Evolutionary conservation across 2,888 invertebrate genomes (phyloP).

Genomic region (Drosophila birchii): DNA sequence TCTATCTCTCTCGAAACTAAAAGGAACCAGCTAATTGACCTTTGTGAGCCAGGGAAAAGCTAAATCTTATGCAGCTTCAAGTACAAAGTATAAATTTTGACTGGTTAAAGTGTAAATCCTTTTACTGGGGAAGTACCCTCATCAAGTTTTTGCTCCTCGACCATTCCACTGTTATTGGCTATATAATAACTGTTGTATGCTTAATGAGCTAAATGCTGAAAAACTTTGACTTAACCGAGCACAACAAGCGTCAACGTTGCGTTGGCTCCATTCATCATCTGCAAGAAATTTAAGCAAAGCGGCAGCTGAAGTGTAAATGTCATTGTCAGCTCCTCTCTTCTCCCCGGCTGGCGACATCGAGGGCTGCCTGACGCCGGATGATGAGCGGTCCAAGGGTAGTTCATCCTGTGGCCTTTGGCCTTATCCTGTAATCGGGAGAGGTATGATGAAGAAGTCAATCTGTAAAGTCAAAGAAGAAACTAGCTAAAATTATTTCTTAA

Average conservation of each 20-base stretch:
- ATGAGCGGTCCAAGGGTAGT: slow-evolving; percentile 17
- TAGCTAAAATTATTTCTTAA: background rate
- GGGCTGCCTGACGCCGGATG: background rate
- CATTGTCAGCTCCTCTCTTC: slow-evolving; percentile 63
- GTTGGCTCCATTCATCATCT: slow-evolving; percentile 73
- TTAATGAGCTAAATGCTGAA: slow-evolving; percentile 66
- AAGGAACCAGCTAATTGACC: slow-evolving; percentile 36
- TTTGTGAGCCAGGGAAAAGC: slow-evolving; percentile 9
- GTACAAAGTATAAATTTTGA: background rate
- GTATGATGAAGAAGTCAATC: background rate
- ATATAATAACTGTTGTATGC: slow-evolving; percentile 43
- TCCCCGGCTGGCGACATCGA: background rate
- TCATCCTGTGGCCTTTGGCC: slow-evolving; percentile 19
- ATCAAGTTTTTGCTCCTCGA: background rate
- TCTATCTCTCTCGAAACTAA: slow-evolving; percentile 12
- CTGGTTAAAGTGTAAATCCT: background rate
- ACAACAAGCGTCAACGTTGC: slow-evolving; percentile 38
- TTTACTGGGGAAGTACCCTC: background rate
- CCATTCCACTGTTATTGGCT: slow-evolving; percentile 7
- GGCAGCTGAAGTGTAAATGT: slow-evolving; percentile 77
- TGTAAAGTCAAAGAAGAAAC: background rate
- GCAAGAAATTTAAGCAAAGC: slow-evolving; percentile 59
- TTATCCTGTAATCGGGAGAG: background rate
- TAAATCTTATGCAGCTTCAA: slow-evolving; percentile 11
- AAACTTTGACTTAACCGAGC: slow-evolving; percentile 46